These are phyloP conservation scores for Aleiodes alternator DNA, from an alignment of 2,888 invertebrate species.

Conservation along the genomic window DNA sequence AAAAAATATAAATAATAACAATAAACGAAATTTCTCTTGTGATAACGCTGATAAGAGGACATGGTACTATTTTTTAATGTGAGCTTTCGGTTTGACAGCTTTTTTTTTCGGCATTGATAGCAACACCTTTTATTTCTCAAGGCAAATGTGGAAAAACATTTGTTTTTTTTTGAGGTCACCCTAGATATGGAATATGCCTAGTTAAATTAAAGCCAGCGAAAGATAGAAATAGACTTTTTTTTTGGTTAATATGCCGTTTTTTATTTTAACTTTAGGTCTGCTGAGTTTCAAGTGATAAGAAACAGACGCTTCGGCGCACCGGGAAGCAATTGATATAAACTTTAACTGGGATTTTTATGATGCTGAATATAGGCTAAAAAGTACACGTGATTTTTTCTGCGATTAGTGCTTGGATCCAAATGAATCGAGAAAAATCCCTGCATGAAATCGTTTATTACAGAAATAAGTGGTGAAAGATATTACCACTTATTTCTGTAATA, in stretches of 20 bases:
- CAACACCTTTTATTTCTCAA: neutral
- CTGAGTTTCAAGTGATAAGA: conserved; percentile 2
- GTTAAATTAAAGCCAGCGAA: neutral
- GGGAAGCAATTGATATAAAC: conserved; percentile 17
- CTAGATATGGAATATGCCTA: neutral
- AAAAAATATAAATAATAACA: neutral
- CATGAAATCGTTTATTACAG: neutral
- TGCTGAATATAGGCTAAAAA: neutral
- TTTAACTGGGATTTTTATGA: conserved; percentile 24
- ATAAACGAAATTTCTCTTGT: conserved; percentile 10
- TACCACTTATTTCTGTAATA: no score
- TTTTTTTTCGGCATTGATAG: conserved; percentile 1
- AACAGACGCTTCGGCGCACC: conserved; percentile 13
- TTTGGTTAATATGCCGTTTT: neutral
- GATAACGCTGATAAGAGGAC: conserved; percentile 46
- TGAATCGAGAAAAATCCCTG: conserved; percentile 8
- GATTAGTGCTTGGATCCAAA: neutral
- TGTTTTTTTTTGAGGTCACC: conserved; percentile 6
- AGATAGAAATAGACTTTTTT: neutral
- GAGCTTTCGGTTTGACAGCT: conserved; percentile 6
- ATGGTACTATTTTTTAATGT: conserved; percentile 1
- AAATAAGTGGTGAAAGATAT: no score
- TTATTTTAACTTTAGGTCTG: neutral
- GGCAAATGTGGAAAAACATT: conserved; percentile 1
- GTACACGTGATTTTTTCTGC: neutral